Conservation (phyloP, 2,113 vertebrate genomes). For the Protobothrops mucrosquamatus region DNA sequence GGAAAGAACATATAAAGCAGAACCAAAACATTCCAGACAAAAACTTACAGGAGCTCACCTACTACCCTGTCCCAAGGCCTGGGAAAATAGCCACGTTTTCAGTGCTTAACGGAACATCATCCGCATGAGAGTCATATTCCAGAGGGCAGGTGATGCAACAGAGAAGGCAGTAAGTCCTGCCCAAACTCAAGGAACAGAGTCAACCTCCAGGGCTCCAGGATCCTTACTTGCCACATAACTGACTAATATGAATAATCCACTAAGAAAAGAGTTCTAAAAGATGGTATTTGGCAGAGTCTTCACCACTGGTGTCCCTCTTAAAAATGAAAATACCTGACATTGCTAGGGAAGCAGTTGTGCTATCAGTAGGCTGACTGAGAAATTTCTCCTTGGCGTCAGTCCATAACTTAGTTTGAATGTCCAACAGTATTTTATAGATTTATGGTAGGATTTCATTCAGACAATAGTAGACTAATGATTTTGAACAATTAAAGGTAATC, state of each 20-base stretch:
- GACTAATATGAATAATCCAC: neutral
- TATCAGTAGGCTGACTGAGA: neutral
- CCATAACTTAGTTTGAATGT: neutral
- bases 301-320: neutral
- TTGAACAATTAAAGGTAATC: neutral
- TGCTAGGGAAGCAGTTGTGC: neutral
- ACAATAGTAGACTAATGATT: neutral
- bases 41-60: neutral
- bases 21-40: neutral
- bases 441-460: neutral
- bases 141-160: neutral
- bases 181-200: neutral
- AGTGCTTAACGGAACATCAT: neutral
- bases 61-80: neutral
- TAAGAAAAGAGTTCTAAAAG: neutral
- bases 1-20: neutral
- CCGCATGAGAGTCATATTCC: neutral
- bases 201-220: neutral
- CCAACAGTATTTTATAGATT: neutral
- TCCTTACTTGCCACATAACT: neutral
- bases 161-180: neutral
- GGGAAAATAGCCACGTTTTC: neutral
- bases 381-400: neutral
- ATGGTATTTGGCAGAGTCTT: neutral
- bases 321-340: neutral